phyloP scores from a whole-genome alignment of 1,140 invertebrate species.

The Drosophila azteca region DNA sequence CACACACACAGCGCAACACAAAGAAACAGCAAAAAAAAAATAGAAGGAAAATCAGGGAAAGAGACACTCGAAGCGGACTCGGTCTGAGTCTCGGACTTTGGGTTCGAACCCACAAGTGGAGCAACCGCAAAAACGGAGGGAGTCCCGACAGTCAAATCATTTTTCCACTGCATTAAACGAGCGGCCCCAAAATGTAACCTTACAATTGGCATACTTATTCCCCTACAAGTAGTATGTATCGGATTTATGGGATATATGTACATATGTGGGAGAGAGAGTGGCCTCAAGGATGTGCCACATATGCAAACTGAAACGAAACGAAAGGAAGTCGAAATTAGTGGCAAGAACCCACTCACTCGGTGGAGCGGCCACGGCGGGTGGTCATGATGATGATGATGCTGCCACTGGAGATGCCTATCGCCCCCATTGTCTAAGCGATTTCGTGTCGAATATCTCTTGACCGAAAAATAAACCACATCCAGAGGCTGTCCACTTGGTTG shows the following conservation, averaged over 20 bases:
- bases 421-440: constrained; percentile 47
- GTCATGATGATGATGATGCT: constrained; percentile 26
- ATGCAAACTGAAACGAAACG: constrained; percentile 32
- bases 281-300: constrained; percentile 27
- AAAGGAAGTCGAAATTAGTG: not conserved
- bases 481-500: constrained; percentile 35
- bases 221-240: too few species aligned
- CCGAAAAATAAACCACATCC: constrained; percentile 34
- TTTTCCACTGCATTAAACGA: constrained; percentile 79
- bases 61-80: constrained; percentile 15
- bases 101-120: constrained; percentile 38
- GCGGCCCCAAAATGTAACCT: constrained; percentile 38
- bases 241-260: not conserved
- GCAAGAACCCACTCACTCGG: constrained; percentile 2
- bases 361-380: too few species aligned
- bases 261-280: too few species aligned
- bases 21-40: constrained; percentile 1
- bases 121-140: constrained; percentile 47
- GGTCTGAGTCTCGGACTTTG: constrained; percentile 4
- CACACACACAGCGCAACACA: constrained; percentile 13
- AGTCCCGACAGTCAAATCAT: constrained; percentile 71
- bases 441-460: constrained; percentile 44
- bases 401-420: constrained; percentile 44
- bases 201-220: constrained; percentile 46
- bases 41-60: not conserved